These are phyloP conservation scores for Tetraodon nigroviridis DNA, from an alignment of 2,113 vertebrate genomes.

Conservation along the genomic window DNA sequence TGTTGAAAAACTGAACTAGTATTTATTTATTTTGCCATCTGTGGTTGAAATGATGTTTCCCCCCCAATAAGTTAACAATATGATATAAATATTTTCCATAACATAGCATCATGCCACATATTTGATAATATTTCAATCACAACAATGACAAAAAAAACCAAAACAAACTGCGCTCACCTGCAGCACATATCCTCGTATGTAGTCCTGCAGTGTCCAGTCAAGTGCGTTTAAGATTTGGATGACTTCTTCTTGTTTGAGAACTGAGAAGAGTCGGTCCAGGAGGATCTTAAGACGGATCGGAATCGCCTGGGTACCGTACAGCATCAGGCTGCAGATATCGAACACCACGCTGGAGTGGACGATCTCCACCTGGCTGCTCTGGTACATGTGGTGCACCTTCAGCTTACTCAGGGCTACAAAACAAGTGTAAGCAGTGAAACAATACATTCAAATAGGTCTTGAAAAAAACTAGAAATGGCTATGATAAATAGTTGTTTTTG, in stretches of 20 bases:
- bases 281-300: slow-evolving; percentile 97
- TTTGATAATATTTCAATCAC: neutral
- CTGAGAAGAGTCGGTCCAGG: slow-evolving; percentile 94
- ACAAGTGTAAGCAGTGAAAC: neutral
- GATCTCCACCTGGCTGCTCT: slow-evolving; percentile 94
- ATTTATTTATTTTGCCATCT: too few relatives aligned
- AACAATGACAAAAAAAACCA: neutral
- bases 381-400: slow-evolving; percentile 86
- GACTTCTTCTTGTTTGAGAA: slow-evolving; percentile 94
- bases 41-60: too few relatives aligned
- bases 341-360: slow-evolving; percentile 98
- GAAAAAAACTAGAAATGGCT: too few relatives aligned
- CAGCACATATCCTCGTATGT: slow-evolving; percentile 94
- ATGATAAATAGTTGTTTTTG: too few relatives aligned
- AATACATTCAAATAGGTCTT: too few relatives aligned
- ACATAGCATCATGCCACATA: neutral
- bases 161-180: slow-evolving; percentile 72
- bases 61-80: neutral
- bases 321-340: slow-evolving; percentile 96
- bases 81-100: neutral
- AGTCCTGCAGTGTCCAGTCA: slow-evolving; percentile 97
- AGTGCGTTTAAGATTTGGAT: slow-evolving; percentile 92
- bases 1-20: too few relatives aligned
- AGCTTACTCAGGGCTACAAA: slow-evolving; percentile 90
- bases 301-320: slow-evolving; percentile 94